Conservation (phyloP, 2,888 invertebrate genomes). For the Lepeophtheirus nordmannii region DNA sequence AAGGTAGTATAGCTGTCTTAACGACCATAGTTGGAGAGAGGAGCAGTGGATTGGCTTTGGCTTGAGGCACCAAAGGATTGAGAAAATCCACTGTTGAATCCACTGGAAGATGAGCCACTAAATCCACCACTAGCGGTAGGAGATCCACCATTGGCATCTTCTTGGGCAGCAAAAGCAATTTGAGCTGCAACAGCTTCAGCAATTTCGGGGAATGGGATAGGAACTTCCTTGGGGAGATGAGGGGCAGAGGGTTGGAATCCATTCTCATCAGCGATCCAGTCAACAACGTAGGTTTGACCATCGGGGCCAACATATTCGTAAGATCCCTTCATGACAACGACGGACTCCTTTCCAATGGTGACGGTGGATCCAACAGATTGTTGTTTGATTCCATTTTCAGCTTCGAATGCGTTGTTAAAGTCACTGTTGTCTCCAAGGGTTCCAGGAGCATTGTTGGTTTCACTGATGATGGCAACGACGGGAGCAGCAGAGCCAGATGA, state of each 20-base stretch:
- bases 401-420: slow-evolving; percentile 12
- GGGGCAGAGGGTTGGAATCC: slow-evolving; percentile 17
- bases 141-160: slow-evolving; percentile 6
- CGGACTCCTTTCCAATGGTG: slow-evolving; percentile 1
- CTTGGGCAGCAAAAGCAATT: slow-evolving; percentile 20
- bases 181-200: slow-evolving; percentile 23
- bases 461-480: background rate
- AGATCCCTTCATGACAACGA: slow-evolving; percentile 23
- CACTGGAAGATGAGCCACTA: background rate
- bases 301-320: slow-evolving; percentile 22
- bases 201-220: slow-evolving; percentile 19
- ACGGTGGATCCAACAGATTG: slow-evolving; percentile 4
- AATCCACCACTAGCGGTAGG: background rate
- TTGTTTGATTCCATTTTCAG: slow-evolving; percentile 18
- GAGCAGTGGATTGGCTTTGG: background rate
- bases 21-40: background rate
- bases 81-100: too few relatives aligned
- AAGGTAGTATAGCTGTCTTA: too few relatives aligned
- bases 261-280: slow-evolving; percentile 23
- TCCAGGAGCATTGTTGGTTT: background rate
- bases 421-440: background rate
- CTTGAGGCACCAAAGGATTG: background rate
- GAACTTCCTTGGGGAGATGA: slow-evolving; percentile 19
- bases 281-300: slow-evolving; percentile 15
- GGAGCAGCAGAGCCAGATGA: background rate